Evolutionary conservation across 2,797 vertebrate genomes (phyloP).

Genomic region (Tauraco hartlaubi): DNA sequence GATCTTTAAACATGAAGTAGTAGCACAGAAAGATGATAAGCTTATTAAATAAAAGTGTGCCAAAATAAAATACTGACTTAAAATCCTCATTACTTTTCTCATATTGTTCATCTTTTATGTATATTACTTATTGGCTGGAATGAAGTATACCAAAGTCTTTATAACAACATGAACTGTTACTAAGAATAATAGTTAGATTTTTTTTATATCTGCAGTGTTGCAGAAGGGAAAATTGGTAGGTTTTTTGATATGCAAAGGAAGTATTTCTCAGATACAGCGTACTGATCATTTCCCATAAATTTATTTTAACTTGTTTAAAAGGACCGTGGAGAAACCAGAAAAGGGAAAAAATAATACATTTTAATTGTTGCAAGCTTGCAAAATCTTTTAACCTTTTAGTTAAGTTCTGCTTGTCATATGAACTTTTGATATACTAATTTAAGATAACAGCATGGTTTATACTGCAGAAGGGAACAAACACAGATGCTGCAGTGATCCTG

Average conservation of each 20-base stretch:
- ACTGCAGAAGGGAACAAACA: not conserved
- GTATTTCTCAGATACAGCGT: not conserved
- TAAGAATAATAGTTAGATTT: not conserved
- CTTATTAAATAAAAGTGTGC: slow-evolving; percentile 6
- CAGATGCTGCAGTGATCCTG: not conserved
- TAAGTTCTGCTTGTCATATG: not conserved
- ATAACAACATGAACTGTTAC: not conserved
- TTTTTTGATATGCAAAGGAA: not conserved
- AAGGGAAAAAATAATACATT: not conserved
- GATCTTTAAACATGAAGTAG: not conserved
- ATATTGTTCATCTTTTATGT: not conserved
- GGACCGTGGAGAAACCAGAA: not conserved
- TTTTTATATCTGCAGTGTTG: not conserved
- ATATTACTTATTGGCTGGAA: not conserved
- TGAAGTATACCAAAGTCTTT: not conserved
- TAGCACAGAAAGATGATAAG: not conserved
- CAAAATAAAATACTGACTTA: not conserved
- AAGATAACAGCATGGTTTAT: not conserved
- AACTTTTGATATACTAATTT: not conserved
- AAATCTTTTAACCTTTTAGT: not conserved
- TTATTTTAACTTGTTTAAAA: not conserved
- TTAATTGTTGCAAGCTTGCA: not conserved
- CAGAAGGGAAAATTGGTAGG: not conserved
- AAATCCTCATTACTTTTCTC: not conserved
- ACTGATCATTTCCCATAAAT: not conserved